Evolutionary conservation across 2,888 invertebrate genomes (phyloP).

Genomic region (Patella pellucida): DNA sequence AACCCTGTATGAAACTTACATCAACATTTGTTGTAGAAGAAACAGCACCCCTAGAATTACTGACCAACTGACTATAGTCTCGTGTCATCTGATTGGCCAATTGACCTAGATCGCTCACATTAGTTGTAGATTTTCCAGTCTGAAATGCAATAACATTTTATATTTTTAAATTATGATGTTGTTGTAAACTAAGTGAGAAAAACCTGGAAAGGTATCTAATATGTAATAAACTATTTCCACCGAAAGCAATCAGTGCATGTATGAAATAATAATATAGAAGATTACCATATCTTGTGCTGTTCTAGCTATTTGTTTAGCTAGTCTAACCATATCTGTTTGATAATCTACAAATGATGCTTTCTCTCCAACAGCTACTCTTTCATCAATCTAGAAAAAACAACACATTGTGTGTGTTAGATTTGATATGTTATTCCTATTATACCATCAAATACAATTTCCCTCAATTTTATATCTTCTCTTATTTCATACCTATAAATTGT

Average conservation of each 20-base stretch:
- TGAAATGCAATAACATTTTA: slow-evolving; percentile 35
- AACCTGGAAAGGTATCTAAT: too few species aligned
- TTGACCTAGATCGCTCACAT: slow-evolving; percentile 83
- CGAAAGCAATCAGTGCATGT: not conserved
- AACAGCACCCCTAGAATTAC: slow-evolving; percentile 92
- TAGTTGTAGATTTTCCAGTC: slow-evolving; percentile 77
- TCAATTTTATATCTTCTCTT: too few species aligned
- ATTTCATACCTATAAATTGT: too few species aligned
- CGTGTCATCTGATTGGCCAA: slow-evolving; percentile 89
- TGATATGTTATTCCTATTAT: too few species aligned
- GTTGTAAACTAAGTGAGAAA: too few species aligned
- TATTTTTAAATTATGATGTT: not conserved
- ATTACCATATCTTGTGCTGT: slow-evolving; percentile 92
- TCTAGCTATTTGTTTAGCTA: slow-evolving; percentile 92
- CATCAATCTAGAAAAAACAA: slow-evolving; percentile 60
- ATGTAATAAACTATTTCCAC: too few species aligned
- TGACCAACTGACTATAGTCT: slow-evolving; percentile 87
- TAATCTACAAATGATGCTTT: slow-evolving; percentile 86
- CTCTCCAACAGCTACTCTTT: slow-evolving; percentile 53
- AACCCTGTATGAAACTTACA: slow-evolving; percentile 65
- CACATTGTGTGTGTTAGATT: not conserved
- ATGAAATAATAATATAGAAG: slow-evolving; percentile 4
- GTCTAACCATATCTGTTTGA: slow-evolving; percentile 96
- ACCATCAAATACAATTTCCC: too few species aligned
- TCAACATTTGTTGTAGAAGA: slow-evolving; percentile 91